These are phyloP conservation scores for Byasa hedistus DNA, from an alignment of 2,888 invertebrate genomes.

Conservation along the genomic window DNA sequence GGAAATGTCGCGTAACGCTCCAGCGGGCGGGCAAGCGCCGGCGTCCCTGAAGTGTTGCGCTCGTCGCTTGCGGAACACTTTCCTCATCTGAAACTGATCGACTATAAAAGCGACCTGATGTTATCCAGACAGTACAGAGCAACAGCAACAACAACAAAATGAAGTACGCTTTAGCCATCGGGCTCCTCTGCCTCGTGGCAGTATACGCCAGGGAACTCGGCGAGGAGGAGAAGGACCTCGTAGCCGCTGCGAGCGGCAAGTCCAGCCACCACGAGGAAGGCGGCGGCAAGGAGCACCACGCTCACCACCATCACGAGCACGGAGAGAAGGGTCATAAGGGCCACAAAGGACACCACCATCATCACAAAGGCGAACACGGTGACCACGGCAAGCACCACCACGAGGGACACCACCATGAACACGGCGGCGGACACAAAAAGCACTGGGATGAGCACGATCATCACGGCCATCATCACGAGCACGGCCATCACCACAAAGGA, in stretches of 20 bases:
- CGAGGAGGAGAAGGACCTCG: conserved; percentile 66
- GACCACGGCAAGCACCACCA: conserved; percentile 71
- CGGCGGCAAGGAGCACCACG: conserved; percentile 70
- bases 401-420: conserved; percentile 66
- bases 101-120: conserved; percentile 67
- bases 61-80: conserved; percentile 60
- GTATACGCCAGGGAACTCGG: conserved; percentile 60
- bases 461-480: conserved; percentile 69
- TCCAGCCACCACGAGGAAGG: conserved; percentile 63
- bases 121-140: conserved; percentile 48
- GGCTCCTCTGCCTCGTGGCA: conserved; percentile 66
- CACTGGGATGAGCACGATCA: conserved; percentile 69
- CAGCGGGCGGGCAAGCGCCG: conserved; percentile 43
- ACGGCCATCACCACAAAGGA: conserved; percentile 72
- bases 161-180: conserved; percentile 64
- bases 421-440: conserved; percentile 70
- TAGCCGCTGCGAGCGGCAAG: conserved; percentile 67
- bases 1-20: conserved; percentile 56
- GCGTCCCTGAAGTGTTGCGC: conserved; percentile 53
- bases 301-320: conserved; percentile 69
- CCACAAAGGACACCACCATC: conserved; percentile 73
- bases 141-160: conserved; percentile 52
- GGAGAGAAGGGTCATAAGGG: conserved; percentile 70
- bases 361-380: conserved; percentile 70
- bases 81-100: conserved; percentile 57